Percentiles rank a stretch among this genome's conserved stretches.
phyloP scores from a whole-genome alignment of 2,888 invertebrate species.

The Parnassius apollo region DNA sequence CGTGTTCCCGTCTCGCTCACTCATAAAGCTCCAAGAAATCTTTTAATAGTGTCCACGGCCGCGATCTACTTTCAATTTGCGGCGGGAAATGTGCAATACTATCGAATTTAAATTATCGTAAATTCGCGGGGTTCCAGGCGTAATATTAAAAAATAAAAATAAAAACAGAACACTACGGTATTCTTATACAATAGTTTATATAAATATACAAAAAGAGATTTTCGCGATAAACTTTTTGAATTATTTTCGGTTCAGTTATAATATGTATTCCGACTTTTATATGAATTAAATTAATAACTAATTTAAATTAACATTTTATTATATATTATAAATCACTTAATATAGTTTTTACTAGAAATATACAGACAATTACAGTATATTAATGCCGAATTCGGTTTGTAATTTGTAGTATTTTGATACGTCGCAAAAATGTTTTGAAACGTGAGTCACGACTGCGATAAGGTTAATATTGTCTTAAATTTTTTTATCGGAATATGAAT shows the following conservation, averaged over 20 bases:
- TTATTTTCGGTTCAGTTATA: too few species aligned
- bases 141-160: too few species aligned
- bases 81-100: constrained; percentile 75
- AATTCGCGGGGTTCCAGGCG: constrained; percentile 42
- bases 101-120: constrained; percentile 52
- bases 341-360: too few species aligned
- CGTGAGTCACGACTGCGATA: constrained; percentile 69
- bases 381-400: neutral
- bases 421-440: constrained; percentile 31
- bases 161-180: too few species aligned
- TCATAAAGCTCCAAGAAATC: constrained; percentile 80
- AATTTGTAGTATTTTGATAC: neutral
- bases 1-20: constrained; percentile 70
- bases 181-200: too few species aligned
- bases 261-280: too few species aligned
- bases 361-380: too few species aligned
- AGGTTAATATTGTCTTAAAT: constrained; percentile 49
- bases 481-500: constrained; percentile 37
- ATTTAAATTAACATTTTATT: too few species aligned
- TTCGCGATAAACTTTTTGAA: too few species aligned
- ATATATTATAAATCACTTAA: too few species aligned
- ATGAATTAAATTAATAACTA: too few species aligned
- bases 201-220: too few species aligned
- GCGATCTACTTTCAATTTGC: constrained; percentile 80
- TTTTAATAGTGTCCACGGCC: constrained; percentile 82